A percentile compares a stretch with the other conserved stretches of the same genome.
These are phyloP conservation scores for Zapus hudsonius DNA, from an alignment of 2,113 vertebrate genomes.

Conservation along the genomic window DNA sequence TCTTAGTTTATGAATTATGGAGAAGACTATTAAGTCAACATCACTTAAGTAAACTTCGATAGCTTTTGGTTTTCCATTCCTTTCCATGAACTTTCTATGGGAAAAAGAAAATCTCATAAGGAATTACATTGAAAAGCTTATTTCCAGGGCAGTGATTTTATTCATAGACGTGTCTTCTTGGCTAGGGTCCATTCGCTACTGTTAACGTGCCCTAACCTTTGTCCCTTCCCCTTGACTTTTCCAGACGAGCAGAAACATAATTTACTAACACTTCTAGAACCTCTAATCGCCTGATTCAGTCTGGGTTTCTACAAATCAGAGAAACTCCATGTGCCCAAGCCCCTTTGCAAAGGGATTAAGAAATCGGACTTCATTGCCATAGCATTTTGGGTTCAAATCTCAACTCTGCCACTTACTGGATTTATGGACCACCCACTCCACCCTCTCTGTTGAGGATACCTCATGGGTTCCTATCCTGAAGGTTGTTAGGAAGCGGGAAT, in stretches of 20 bases:
- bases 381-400: background rate
- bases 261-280: background rate
- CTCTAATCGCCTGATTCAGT: background rate
- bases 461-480: background rate
- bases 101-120: background rate
- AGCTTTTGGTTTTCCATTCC: slow-evolving; percentile 21
- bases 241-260: background rate
- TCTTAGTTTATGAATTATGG: slow-evolving; percentile 21
- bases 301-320: background rate
- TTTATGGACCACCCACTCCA: background rate
- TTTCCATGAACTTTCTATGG: background rate
- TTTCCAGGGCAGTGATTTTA: background rate
- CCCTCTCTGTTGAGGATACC: background rate
- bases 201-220: background rate
- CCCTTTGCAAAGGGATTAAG: background rate
- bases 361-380: background rate
- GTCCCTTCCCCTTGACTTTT: background rate
- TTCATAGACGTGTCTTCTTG: background rate
- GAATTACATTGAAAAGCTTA: background rate
- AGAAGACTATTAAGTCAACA: background rate
- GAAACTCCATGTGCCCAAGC: background rate
- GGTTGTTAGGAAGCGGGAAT: background rate
- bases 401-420: background rate
- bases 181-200: background rate
- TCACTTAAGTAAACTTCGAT: background rate